A percentile compares a stretch with the other conserved stretches of the same genome.
Evolutionary conservation across 2,797 vertebrate species (phyloP).

Genomic region (Potorous gilbertii): DNA sequence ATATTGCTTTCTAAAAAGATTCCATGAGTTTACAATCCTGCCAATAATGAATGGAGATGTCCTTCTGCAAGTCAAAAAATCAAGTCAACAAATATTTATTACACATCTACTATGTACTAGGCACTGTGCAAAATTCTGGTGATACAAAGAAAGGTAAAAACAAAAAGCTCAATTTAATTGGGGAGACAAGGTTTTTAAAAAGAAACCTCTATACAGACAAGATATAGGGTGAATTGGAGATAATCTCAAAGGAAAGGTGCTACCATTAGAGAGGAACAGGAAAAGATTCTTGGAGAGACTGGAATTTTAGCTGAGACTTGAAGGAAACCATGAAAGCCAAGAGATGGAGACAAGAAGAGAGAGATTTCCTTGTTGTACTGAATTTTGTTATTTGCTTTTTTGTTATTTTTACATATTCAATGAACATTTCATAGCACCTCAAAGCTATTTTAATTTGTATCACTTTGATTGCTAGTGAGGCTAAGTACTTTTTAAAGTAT

Average conservation of each 20-base stretch:
- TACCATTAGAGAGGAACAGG: neutral
- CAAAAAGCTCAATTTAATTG: neutral
- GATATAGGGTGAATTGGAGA: neutral
- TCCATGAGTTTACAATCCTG: neutral
- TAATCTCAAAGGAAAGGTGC: neutral
- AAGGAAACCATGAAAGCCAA: neutral
- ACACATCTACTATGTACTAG: neutral
- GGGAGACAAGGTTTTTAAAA: neutral
- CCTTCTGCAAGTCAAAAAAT: neutral
- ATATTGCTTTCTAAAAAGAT: neutral
- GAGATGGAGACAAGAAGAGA: neutral
- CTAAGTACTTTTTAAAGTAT: neutral
- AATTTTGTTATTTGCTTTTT: neutral
- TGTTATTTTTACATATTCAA: neutral
- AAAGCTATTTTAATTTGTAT: neutral
- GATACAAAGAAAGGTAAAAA: too few relatives aligned
- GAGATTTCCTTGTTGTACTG: neutral
- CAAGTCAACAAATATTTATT: neutral
- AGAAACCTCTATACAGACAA: neutral
- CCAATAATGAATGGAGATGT: neutral
- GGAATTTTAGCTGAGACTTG: neutral
- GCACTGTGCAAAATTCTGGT: too few relatives aligned
- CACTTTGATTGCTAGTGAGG: too few relatives aligned
- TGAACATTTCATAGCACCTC: neutral
- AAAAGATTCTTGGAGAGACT: neutral